A percentile compares a stretch with the other conserved stretches of the same genome.
phyloP scores from a whole-genome alignment of 2,113 vertebrate species.

The Mobula hypostoma region DNA sequence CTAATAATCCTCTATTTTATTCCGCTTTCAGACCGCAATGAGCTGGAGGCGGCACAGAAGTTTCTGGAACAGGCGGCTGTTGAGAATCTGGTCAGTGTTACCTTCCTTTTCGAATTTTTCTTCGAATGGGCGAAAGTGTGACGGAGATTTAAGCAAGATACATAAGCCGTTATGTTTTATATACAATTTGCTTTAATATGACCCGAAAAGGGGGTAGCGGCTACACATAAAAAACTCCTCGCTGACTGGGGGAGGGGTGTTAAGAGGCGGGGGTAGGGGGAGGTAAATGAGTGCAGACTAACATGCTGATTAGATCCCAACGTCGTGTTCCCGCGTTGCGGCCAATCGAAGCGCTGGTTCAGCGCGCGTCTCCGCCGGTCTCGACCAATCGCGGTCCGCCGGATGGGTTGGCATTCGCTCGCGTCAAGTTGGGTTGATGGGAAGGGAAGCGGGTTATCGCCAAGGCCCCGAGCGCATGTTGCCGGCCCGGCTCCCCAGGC shows the following conservation, averaged over 20 bases:
- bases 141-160: background rate
- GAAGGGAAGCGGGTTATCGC: constrained; percentile 18
- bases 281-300: constrained; percentile 43
- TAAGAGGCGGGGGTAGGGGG: constrained; percentile 42
- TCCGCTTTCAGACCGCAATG: constrained; percentile 70
- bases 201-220: too few relatives aligned
- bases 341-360: background rate
- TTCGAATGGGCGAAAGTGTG: background rate
- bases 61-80: constrained; percentile 90
- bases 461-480: constrained; percentile 2
- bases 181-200: too few relatives aligned
- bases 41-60: constrained; percentile 91
- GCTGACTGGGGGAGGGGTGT: constrained; percentile 41
- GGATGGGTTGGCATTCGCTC: background rate
- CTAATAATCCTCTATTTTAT: background rate
- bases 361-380: background rate
- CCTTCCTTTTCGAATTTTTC: background rate
- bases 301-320: constrained; percentile 49
- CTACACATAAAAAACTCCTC: constrained; percentile 39
- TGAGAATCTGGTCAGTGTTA: constrained; percentile 78
- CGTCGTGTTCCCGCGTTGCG: background rate
- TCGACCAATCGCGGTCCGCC: background rate
- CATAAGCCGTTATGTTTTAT: background rate
- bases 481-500: background rate
- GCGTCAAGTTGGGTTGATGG: background rate